Evolutionary conservation across 1,140 invertebrate species (phyloP).

Genomic region (Contarinia nasturtii): DNA sequence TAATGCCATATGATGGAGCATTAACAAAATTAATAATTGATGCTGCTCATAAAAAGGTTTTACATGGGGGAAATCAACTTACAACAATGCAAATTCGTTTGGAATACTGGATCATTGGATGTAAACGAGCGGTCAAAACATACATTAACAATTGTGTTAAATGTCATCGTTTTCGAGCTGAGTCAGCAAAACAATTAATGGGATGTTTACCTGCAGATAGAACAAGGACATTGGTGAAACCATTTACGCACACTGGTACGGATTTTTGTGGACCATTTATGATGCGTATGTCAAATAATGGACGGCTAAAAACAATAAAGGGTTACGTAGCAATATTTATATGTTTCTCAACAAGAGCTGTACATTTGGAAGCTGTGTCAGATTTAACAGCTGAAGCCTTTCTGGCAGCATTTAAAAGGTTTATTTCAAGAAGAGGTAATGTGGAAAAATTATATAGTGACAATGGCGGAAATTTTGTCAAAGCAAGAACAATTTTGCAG

Average conservation of each 20-base stretch:
- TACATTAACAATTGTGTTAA: neutral
- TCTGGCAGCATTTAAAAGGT: slow-evolving; percentile 14
- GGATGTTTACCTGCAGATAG: slow-evolving; percentile 13
- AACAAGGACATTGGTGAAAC: slow-evolving; percentile 6
- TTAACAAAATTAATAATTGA: slow-evolving; percentile 6
- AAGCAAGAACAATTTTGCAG: neutral
- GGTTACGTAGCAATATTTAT: slow-evolving; percentile 15
- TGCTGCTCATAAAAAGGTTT: neutral
- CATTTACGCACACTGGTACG: slow-evolving; percentile 12
- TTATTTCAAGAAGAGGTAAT: slow-evolving; percentile 11
- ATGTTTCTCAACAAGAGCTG: slow-evolving; percentile 14
- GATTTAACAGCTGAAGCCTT: slow-evolving; percentile 12
- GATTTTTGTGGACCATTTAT: slow-evolving; percentile 19
- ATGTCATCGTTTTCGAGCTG: neutral
- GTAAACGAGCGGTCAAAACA: neutral
- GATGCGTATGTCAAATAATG: slow-evolving; percentile 4
- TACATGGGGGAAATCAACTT: neutral
- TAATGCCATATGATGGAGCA: slow-evolving; percentile 7
- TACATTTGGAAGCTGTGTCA: slow-evolving; percentile 18
- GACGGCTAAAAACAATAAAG: slow-evolving; percentile 8
- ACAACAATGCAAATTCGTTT: neutral
- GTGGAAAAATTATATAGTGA: slow-evolving; percentile 10
- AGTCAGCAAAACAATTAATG: slow-evolving; percentile 11
- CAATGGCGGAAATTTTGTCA: slow-evolving; percentile 12
- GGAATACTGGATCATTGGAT: neutral